Evolutionary conservation across 2,113 vertebrate genomes (phyloP).

Genomic region (Uropsilus gracilis): DNA sequence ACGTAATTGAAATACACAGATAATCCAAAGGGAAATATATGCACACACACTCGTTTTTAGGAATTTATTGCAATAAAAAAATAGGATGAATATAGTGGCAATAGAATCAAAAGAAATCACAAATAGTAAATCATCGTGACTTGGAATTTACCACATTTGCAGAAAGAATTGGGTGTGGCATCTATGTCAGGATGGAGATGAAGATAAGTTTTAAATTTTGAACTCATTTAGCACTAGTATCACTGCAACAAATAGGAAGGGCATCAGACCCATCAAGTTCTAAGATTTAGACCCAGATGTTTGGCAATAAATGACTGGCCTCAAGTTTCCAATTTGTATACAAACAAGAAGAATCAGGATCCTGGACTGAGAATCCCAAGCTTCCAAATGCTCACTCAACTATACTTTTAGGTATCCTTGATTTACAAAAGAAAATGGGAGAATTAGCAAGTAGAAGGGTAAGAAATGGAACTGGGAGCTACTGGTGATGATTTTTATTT

Average conservation of each 20-base stretch:
- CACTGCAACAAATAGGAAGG: background rate
- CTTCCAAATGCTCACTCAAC: background rate
- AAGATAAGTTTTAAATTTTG: background rate
- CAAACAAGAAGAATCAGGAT: background rate
- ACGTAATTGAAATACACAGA: conserved; percentile 21
- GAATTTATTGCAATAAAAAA: conserved; percentile 23
- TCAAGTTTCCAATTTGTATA: background rate
- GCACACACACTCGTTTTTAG: background rate
- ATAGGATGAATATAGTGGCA: background rate
- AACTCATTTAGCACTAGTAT: background rate
- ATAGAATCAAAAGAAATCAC: background rate
- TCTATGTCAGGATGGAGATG: background rate
- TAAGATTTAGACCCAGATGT: background rate
- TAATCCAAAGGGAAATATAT: background rate
- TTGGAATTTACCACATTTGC: background rate
- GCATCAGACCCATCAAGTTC: background rate
- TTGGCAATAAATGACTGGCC: background rate
- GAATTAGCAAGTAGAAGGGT: background rate
- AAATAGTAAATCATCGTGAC: background rate
- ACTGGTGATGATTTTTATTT: background rate
- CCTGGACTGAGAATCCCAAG: background rate
- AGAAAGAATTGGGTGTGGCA: background rate
- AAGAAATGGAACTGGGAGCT: background rate
- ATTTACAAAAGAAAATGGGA: background rate
- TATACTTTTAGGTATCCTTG: background rate